These are phyloP conservation scores for Cremastobaeus sp. DNA, from an alignment of 2,888 invertebrate genomes.

Conservation along the genomic window DNA sequence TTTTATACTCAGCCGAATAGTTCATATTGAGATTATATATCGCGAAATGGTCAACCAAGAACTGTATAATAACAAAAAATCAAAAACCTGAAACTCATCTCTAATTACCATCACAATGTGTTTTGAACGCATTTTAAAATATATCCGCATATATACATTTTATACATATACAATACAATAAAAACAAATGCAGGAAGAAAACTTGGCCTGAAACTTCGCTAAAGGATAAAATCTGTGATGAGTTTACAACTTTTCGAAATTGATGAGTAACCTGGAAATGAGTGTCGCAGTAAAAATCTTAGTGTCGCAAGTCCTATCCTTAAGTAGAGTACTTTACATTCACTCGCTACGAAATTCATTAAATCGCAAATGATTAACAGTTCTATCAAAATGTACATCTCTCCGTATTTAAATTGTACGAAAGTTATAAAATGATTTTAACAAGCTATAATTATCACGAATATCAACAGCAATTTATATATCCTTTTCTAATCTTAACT, in stretches of 20 bases:
- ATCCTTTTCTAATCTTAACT: conserved; percentile 42
- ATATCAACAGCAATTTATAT: conserved; percentile 56
- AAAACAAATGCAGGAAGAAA: no score
- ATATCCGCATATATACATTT: conserved; percentile 17
- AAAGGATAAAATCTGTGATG: no score
- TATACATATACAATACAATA: conserved; percentile 1
- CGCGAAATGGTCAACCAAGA: no score
- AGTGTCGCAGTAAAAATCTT: conserved; percentile 4
- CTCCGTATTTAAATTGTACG: conserved; percentile 23
- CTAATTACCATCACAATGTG: no score
- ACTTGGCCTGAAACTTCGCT: no score
- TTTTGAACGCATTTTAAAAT: no score
- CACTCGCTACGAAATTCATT: conserved; percentile 19
- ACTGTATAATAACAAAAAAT: no score
- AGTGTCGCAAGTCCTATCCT: conserved; percentile 15
- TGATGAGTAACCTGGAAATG: no score
- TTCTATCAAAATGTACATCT: conserved; percentile 32
- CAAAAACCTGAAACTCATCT: no score
- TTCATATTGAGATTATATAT: no score
- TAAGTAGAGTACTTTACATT: conserved; percentile 35
- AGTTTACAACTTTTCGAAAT: no score
- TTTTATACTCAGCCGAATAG: no score
- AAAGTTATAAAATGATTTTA: conserved; percentile 51
- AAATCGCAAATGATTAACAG: conserved; percentile 52
- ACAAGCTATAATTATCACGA: conserved; percentile 55